phyloP scores from a whole-genome alignment of 2,888 invertebrate species.

The Pinctada fucata region DNA sequence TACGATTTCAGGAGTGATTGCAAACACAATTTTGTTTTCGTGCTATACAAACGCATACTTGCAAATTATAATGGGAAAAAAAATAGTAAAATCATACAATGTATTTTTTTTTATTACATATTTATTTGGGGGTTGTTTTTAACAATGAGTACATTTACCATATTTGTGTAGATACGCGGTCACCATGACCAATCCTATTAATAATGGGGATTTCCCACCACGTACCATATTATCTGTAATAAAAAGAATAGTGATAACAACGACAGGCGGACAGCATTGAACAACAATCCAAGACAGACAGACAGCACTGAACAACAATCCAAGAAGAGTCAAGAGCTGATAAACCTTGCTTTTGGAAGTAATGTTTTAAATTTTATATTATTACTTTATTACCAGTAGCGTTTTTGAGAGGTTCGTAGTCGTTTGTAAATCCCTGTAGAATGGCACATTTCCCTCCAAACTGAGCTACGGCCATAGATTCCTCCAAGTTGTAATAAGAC shows the following conservation, averaged over 20 bases:
- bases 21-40: no score
- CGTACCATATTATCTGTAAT: conserved; percentile 21
- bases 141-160: conserved; percentile 11
- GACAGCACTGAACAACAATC: no score
- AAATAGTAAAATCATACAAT: no score
- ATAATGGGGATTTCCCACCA: conserved; percentile 30
- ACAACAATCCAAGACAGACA: no score
- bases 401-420: conserved; percentile 30
- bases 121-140: neutral
- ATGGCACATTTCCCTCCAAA: conserved; percentile 27
- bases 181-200: conserved; percentile 21
- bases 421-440: conserved; percentile 39
- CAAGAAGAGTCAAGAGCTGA: no score
- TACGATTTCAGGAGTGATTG: no score
- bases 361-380: no score
- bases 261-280: no score
- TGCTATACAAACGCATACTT: no score
- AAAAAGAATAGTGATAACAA: neutral
- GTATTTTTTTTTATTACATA: neutral
- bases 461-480: conserved; percentile 25
- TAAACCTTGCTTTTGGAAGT: no score
- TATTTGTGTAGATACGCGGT: conserved; percentile 21
- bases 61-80: no score
- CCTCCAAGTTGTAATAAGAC: conserved; percentile 33
- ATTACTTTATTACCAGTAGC: conserved; percentile 20